These are phyloP conservation scores for Rhorus exstirpatorius DNA, from an alignment of 2,888 invertebrate species.

Conservation along the genomic window DNA sequence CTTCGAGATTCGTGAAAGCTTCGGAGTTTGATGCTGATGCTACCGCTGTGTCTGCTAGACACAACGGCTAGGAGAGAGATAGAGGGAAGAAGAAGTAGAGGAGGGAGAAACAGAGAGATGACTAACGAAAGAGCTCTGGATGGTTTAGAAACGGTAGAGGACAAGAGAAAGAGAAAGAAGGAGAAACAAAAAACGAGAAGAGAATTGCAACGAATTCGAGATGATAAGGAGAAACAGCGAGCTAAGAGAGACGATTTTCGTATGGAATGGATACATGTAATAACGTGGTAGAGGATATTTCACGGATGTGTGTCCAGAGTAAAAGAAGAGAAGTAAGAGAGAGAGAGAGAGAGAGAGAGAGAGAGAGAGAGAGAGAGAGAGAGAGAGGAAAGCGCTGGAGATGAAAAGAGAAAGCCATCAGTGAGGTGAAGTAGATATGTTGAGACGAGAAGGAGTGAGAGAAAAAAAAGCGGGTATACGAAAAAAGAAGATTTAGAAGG, in stretches of 20 bases:
- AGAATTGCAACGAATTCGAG: slow-evolving; percentile 62
- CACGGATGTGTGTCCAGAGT: slow-evolving; percentile 52
- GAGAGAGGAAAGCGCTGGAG: slow-evolving; percentile 2
- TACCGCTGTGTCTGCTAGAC: slow-evolving; percentile 34
- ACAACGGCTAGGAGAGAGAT: slow-evolving; percentile 50
- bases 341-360: too few species aligned
- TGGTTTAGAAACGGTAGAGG: slow-evolving; percentile 37
- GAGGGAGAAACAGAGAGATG: slow-evolving; percentile 26
- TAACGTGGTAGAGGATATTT: slow-evolving; percentile 67
- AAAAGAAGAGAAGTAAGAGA: slow-evolving; percentile 50
- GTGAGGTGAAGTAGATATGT: slow-evolving; percentile 40
- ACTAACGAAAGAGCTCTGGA: slow-evolving; percentile 43
- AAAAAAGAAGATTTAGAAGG: slow-evolving; percentile 49
- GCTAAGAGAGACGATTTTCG: slow-evolving; percentile 57
- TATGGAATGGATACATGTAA: slow-evolving; percentile 64
- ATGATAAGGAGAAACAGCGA: slow-evolving; percentile 66
- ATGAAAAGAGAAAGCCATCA: slow-evolving; percentile 57
- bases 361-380: too few species aligned
- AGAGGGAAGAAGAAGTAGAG: not conserved
- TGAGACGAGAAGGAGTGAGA: slow-evolving; percentile 54
- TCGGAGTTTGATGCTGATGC: slow-evolving; percentile 52
- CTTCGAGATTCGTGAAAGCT: slow-evolving; percentile 64
- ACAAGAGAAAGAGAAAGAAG: slow-evolving; percentile 30
- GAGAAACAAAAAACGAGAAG: slow-evolving; percentile 43
- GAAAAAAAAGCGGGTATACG: slow-evolving; percentile 52